Evolutionary conservation across 2,113 vertebrate species (phyloP), one percentile per base, ranked within the genome.

Genomic region (Peromyscus polionotus): DNA sequence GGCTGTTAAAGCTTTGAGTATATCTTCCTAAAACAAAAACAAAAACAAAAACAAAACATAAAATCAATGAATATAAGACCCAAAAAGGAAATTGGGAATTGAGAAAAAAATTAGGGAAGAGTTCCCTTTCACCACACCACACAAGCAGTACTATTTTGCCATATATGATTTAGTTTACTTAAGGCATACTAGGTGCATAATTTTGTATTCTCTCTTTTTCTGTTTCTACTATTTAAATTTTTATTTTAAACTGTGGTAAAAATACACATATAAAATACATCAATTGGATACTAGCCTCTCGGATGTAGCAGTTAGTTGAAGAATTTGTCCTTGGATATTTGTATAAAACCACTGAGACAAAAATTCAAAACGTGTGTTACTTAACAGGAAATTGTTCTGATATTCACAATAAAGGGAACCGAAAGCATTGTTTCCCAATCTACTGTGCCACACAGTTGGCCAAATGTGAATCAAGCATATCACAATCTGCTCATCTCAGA

Each of bases 171-270:
- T 39, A 20, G 54, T 67, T 94, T 33, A 92, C 26, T 26, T 1
- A 36, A 36, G 45, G 13, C 51, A 11, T 13, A 33, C 9, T 28
- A 31, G 36, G 28, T 14, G 3, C 6, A n/a, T 4, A 16, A 3
- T 51, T 59, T 79, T n/a, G 4, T 13, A 45, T 80, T 79, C 54
- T 63, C 42, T 48, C 22, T 39, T 36, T 59, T 65, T 63, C 17
- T 83, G 63, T 48, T 33, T 61, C 86, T 85, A 42, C 39, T 57
- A 96, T 75, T 94, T 90, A 70, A 89, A 48, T 36, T 45, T 88
- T 67, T 48, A 86, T 33, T 88, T 95, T 88, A 68, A 84, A 85
- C 63, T n/a, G 31, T 91, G 28, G 86, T 17, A 75, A 93, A 93
- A 88, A 85, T 65, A 75, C 2, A 45, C 20, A 3, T 48, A 59